These are phyloP conservation scores for Drosophila santomea DNA, from an alignment of 1,140 invertebrate species.

Conservation along the genomic window DNA sequence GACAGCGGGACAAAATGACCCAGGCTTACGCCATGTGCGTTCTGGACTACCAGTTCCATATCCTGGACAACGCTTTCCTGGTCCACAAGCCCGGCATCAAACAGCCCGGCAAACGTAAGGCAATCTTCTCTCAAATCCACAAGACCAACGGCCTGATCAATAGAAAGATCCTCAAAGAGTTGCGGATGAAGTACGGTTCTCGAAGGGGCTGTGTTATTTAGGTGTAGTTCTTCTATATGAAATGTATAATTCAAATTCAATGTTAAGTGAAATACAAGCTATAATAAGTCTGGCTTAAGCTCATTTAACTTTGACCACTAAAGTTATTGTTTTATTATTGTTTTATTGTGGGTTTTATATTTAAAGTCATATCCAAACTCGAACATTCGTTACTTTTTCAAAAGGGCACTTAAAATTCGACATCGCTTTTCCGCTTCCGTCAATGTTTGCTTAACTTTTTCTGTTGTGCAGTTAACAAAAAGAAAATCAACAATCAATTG, in stretches of 20 bases:
- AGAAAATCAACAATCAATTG: constrained; percentile 27
- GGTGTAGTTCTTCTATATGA: not conserved
- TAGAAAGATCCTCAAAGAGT: not conserved
- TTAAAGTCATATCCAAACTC: no score
- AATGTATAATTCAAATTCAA: not conserved
- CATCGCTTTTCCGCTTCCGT: constrained; percentile 13
- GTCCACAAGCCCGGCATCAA: constrained; percentile 94
- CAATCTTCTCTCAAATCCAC: rapidly evolving
- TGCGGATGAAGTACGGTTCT: constrained; percentile 10
- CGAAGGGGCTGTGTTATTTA: constrained; percentile 12
- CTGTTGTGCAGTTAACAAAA: constrained; percentile 22
- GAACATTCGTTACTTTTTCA: not conserved
- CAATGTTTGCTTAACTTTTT: constrained; percentile 49
- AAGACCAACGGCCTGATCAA: not conserved
- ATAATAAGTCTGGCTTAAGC: not conserved
- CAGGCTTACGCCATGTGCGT: constrained; percentile 95
- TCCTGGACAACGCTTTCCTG: constrained; percentile 94
- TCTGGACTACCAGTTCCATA: constrained; percentile 94
- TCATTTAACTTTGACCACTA: no score
- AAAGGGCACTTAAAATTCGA: constrained; percentile 14
- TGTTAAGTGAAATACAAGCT: not conserved
- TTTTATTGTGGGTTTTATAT: not conserved
- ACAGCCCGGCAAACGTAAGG: rapidly evolving
- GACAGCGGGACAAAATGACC: constrained; percentile 95
- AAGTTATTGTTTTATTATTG: no score